Base-by-base conservation (phyloP, 2,888 invertebrate genomes). In the Byasa hedistus region DNA sequence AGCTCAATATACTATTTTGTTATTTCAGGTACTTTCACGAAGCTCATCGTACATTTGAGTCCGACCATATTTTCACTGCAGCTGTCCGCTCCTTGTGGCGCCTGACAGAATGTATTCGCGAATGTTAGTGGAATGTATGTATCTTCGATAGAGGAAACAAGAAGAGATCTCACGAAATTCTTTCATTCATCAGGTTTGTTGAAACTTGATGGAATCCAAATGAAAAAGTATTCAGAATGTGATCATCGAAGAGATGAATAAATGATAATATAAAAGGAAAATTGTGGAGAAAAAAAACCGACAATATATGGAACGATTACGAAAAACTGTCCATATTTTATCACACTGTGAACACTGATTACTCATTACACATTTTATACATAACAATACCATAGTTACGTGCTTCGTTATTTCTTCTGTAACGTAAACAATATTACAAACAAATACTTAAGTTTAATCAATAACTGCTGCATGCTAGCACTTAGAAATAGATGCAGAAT, bases 21-120 rank as follows among this genome's bases (percentile, higher is more conserved):
- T 3, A 48, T n/a, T 55, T 4, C 61, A 68, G 64, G 57, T 64
- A 54, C 61, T 57, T 61, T 61, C 61, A 64, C 54, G 64, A 68
- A 64, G 56, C 36, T 57, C 61, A 61, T 64, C 57, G 60, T 57
- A 57, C 61, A 61, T 57, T 64, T 64, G 58, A 52, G 57, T 68
- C 56, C 36, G 57, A 54, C 32, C 57, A n/a, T 59, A 27, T 60
- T 56, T 32, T 52, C 52, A 64, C 44, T 27, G 61, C 54, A 44
- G 36, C 39, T 24, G 54, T 23, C 39, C 21, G 22, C 22, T 22
- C 22, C 48, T 24, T 32, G 58, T 64, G 64, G 54, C 21, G 57
- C 27, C 57, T 56, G 55, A 59, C 58, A 27, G 58, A 17, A 56
- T 39, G 27, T 39, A 24, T 52, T 61, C 55, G 32, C 23, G 61